phyloP scores from a whole-genome alignment of 2,888 invertebrate genomes.

The Eulithis testata region DNA sequence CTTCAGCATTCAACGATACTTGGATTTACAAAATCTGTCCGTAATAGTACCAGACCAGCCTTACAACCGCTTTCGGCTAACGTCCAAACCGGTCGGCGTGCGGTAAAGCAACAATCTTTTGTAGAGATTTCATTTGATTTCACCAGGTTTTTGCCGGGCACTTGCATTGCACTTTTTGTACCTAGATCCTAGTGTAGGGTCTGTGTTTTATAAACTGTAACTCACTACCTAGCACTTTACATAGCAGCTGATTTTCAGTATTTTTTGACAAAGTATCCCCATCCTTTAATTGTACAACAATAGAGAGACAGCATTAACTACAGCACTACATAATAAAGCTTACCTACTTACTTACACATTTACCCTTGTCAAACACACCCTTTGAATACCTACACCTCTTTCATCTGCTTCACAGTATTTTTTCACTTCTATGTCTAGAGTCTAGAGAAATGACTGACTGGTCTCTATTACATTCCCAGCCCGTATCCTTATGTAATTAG shows the following conservation, averaged over 20 bases:
- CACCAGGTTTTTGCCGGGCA: conserved; percentile 21
- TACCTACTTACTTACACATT: too few relatives aligned
- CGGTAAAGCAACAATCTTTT: conserved; percentile 34
- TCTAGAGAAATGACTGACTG: not conserved
- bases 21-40: conserved; percentile 45
- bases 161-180: not conserved
- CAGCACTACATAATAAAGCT: too few relatives aligned
- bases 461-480: not conserved
- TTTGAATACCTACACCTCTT: too few relatives aligned
- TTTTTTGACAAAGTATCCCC: too few relatives aligned
- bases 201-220: too few relatives aligned
- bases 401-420: too few relatives aligned
- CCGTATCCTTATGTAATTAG: not conserved
- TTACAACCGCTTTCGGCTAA: conserved; percentile 43
- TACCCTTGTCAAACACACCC: too few relatives aligned
- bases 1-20: conserved; percentile 45
- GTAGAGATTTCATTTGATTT: conserved; percentile 49
- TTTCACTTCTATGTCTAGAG: too few relatives aligned
- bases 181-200: not conserved
- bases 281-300: too few relatives aligned
- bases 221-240: too few relatives aligned
- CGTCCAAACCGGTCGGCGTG: conserved; percentile 43
- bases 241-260: too few relatives aligned
- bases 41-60: conserved; percentile 38
- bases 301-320: too few relatives aligned